These are phyloP conservation scores for Sebastes reedi DNA, from an alignment of 2,797 vertebrate species.

Conservation along the genomic window DNA sequence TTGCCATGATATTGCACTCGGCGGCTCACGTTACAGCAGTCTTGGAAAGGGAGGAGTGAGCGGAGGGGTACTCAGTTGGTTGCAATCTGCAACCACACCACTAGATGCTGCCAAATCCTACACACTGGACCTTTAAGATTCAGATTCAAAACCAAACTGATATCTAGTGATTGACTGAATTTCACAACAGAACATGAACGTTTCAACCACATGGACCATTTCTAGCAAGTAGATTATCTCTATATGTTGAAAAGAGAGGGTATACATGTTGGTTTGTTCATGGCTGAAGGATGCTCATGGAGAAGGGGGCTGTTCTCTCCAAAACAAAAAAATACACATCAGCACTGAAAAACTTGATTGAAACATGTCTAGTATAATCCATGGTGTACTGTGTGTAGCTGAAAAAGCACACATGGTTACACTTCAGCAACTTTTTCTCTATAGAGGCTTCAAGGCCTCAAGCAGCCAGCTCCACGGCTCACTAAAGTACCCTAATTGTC, in stretches of 20 bases:
- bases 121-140: no score
- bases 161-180: neutral
- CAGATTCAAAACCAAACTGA: neutral
- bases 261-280: neutral
- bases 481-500: constrained; percentile 21
- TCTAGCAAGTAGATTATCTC: neutral
- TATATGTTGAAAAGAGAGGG: neutral
- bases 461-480: neutral
- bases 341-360: neutral
- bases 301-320: neutral
- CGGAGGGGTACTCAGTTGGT: no score
- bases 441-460: neutral
- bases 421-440: neutral
- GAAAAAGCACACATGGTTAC: neutral
- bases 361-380: neutral
- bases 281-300: neutral
- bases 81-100: no score
- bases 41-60: no score
- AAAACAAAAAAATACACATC: neutral
- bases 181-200: neutral
- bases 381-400: neutral
- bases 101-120: no score
- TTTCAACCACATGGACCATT: no score
- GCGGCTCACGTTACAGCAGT: no score
- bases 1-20: no score